These are phyloP conservation scores for Acrossocheilus wenchowensis DNA, from an alignment of 2,797 vertebrate species.

Conservation along the genomic window DNA sequence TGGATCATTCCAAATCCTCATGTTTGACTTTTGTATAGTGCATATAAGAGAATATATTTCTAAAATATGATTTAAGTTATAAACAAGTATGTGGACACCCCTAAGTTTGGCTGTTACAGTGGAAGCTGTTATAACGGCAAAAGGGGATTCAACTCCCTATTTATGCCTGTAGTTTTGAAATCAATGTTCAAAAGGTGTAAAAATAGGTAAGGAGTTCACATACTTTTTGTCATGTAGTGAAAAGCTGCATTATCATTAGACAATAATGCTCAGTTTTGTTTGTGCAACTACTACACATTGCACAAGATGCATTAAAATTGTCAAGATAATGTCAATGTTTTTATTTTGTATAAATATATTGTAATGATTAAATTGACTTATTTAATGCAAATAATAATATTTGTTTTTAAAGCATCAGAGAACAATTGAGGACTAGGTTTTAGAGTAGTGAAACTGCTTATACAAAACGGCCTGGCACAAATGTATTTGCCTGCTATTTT, in stretches of 20 bases:
- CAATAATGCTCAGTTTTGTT: conserved; percentile 1
- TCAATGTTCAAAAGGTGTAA: background rate
- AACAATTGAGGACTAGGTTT: conserved; percentile 33
- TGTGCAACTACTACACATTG: background rate
- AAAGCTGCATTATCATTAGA: background rate
- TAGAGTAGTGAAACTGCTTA: conserved; percentile 64
- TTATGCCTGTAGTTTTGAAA: background rate
- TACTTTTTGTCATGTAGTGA: background rate
- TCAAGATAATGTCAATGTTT: background rate
- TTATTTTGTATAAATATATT: too few species aligned
- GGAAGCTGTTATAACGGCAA: background rate
- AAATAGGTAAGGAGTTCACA: background rate
- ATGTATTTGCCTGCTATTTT: conserved; percentile 31
- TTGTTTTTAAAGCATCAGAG: background rate
- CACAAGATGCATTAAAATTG: background rate
- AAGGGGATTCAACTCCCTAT: background rate
- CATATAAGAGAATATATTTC: background rate
- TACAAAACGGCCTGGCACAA: conserved; percentile 43
- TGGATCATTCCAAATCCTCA: background rate
- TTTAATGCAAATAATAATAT: background rate
- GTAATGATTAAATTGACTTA: background rate
- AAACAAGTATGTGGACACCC: background rate
- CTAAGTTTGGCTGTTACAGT: background rate
- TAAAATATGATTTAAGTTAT: background rate
- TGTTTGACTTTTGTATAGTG: background rate